A percentile compares a stretch with the other conserved stretches of the same genome.
phyloP scores from a whole-genome alignment of 2,797 vertebrate species.

The Semaprochilodus insignis region DNA sequence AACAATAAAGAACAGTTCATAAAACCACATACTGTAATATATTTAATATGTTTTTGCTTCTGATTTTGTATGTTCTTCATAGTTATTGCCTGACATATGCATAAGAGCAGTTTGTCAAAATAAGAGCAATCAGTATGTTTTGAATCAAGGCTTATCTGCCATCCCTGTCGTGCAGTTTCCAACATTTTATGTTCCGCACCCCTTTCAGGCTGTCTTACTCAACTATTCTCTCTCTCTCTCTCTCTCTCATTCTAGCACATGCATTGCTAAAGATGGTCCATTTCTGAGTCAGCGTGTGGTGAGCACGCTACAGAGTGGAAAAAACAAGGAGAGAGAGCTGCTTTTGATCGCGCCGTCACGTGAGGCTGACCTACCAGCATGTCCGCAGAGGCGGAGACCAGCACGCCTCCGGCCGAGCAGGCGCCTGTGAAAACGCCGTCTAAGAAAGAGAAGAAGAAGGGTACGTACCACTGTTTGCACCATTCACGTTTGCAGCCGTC shows the following conservation, averaged over 20 bases:
- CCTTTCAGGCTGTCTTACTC: neutral
- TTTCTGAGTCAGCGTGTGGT: slow-evolving; percentile 58
- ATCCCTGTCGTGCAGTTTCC: too few species aligned
- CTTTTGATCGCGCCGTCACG: slow-evolving; percentile 49
- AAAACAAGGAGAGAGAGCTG: slow-evolving; percentile 44
- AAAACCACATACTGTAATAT: too few species aligned
- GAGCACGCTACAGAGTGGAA: slow-evolving; percentile 41
- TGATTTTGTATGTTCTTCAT: too few species aligned
- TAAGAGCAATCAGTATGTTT: too few species aligned
- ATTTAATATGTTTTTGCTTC: too few species aligned
- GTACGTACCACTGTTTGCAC: slow-evolving; percentile 64
- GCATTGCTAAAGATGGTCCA: slow-evolving; percentile 54
- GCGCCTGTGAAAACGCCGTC: slow-evolving; percentile 72
- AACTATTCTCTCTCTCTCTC: slow-evolving; percentile 16
- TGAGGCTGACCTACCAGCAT: slow-evolving; percentile 73
- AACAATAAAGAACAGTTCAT: too few species aligned
- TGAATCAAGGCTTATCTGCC: too few species aligned
- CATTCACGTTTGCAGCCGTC: neutral
- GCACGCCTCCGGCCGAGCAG: slow-evolving; percentile 71
- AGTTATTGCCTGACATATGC: too few species aligned
- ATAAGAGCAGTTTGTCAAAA: too few species aligned
- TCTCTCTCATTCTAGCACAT: slow-evolving; percentile 37
- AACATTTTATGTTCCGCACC: neutral
- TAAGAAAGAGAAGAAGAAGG: slow-evolving; percentile 88
- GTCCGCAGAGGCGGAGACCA: slow-evolving; percentile 82